These are phyloP conservation scores for Pelusios castaneus DNA, from an alignment of 2,113 vertebrate genomes.

Conservation along the genomic window DNA sequence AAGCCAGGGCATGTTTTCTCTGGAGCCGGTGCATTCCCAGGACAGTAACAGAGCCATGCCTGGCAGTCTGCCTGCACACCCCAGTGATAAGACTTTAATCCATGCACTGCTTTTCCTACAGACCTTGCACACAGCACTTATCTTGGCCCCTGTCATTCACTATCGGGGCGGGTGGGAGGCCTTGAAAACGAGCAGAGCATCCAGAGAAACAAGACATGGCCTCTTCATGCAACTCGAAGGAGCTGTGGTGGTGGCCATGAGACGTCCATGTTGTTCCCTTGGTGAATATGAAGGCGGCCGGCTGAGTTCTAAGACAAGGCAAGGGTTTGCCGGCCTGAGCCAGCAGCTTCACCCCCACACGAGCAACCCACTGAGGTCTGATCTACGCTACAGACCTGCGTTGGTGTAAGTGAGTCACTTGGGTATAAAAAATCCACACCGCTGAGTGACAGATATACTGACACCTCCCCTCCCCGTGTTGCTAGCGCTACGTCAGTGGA, in stretches of 20 bases:
- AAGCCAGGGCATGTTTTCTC: background rate
- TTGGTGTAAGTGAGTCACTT: background rate
- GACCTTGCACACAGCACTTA: constrained; percentile 25
- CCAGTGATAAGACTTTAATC: constrained; percentile 10
- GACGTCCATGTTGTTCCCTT: background rate
- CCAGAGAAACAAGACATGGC: background rate
- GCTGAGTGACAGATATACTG: background rate
- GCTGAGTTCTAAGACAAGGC: background rate
- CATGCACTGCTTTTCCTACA: constrained; percentile 19
- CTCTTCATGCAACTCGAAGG: constrained; percentile 3
- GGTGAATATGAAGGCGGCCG: background rate
- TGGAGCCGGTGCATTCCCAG: background rate
- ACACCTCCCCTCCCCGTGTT: background rate
- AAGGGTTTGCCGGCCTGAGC: background rate
- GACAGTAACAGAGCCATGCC: background rate
- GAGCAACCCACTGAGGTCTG: background rate
- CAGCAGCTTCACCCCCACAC: background rate
- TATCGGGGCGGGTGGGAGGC: constrained; percentile 9
- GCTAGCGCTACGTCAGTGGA: background rate
- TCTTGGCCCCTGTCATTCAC: constrained; percentile 21
- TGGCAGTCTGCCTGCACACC: background rate
- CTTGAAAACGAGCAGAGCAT: constrained; percentile 68
- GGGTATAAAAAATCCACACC: background rate
- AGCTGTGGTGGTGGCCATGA: background rate
- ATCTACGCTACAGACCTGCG: background rate